Evolutionary conservation across 2,797 vertebrate species (phyloP).

Genomic region (Galagoides demidoff): DNA sequence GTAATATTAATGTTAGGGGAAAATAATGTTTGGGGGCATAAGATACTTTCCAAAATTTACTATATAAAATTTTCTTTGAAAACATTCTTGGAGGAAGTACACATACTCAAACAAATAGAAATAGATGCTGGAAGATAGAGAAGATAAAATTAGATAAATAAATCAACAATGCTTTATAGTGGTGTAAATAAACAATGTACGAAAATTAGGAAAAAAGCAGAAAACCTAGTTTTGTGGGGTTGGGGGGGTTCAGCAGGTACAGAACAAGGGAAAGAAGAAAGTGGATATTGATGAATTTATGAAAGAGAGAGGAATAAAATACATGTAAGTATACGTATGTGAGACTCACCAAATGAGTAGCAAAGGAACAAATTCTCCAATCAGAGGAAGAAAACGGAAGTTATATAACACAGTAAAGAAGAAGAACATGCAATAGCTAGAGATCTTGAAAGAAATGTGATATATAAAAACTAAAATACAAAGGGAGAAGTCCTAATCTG

Average conservation of each 20-base stretch:
- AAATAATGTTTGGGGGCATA: constrained; percentile 21
- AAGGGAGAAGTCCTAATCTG: neutral
- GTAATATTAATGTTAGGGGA: neutral
- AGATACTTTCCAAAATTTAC: constrained; percentile 18
- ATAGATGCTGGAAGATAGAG: neutral
- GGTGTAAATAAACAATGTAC: constrained; percentile 1
- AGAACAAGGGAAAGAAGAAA: neutral
- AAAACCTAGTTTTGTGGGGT: neutral
- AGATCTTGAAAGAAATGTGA: neutral
- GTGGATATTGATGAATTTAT: neutral
- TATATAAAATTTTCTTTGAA: constrained; percentile 22
- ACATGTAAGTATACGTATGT: neutral
- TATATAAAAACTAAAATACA: neutral
- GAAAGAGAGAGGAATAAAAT: neutral
- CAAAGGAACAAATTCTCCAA: neutral
- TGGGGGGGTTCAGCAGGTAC: neutral
- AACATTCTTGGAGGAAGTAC: neutral
- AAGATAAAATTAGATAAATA: neutral
- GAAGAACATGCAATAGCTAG: neutral
- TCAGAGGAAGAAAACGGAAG: neutral
- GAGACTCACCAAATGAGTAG: neutral
- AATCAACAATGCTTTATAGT: neutral
- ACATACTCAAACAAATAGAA: neutral
- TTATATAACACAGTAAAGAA: neutral
- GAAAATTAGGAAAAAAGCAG: neutral